Conservation (phyloP, 1,140 invertebrate species). For the Cydia amplana region DNA sequence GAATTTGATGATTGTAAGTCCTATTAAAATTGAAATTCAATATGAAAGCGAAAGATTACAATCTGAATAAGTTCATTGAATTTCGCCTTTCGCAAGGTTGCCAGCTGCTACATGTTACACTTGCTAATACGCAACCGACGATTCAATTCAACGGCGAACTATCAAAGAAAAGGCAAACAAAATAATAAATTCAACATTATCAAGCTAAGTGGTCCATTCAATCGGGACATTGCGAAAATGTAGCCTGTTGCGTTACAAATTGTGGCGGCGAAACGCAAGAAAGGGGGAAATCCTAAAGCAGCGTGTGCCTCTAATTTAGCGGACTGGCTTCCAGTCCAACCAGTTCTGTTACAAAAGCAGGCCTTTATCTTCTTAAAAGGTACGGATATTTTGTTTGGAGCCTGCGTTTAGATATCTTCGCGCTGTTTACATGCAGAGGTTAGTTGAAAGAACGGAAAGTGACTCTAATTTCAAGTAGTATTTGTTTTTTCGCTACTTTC, state of each 20-base stretch:
- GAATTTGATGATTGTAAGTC: conserved; percentile 4
- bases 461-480: too few relatives aligned
- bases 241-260: conserved; percentile 70
- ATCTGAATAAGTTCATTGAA: conserved; percentile 10
- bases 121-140: conserved; percentile 24
- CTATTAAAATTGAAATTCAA: conserved; percentile 3
- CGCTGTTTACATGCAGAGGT: neutral
- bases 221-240: conserved; percentile 73
- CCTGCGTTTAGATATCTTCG: conserved; percentile 33
- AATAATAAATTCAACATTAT: conserved; percentile 68
- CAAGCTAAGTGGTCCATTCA: conserved; percentile 68
- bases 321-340: conserved; percentile 50
- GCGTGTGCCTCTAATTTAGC: conserved; percentile 65
- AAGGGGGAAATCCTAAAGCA: conserved; percentile 66
- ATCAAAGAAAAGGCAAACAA: conserved; percentile 42
- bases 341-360: conserved; percentile 60
- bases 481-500: too few relatives aligned
- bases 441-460: neutral
- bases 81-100: neutral
- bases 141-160: conserved; percentile 30
- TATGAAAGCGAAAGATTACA: conserved; percentile 23
- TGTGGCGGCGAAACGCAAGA: conserved; percentile 64
- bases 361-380: conserved; percentile 51
- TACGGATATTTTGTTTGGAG: conserved; percentile 52
- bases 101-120: conserved; percentile 20